A percentile compares a stretch with the other conserved stretches of the same genome.
Evolutionary conservation across 2,113 vertebrate genomes (phyloP).

Genomic region (Microcebus jonahi): DNA sequence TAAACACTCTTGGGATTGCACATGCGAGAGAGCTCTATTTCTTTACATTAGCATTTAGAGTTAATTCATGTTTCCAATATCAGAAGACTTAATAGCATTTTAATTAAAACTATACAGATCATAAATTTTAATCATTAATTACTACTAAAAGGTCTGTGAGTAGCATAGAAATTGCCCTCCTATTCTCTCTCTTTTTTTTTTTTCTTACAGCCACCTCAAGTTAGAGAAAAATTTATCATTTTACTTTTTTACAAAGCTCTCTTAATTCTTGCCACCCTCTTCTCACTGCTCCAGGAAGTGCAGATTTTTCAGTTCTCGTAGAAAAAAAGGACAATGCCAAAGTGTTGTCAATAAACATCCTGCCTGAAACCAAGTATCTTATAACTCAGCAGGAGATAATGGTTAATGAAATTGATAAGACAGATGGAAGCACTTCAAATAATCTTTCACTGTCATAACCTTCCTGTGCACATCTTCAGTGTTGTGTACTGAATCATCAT

Average conservation of each 20-base stretch:
- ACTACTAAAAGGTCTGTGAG: conserved; percentile 40
- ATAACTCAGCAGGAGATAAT: conserved; percentile 54
- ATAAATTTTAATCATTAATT: conserved; percentile 70
- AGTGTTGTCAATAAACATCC: conserved; percentile 51
- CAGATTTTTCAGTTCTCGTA: not conserved
- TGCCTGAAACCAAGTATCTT: not conserved
- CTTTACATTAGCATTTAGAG: conserved; percentile 43
- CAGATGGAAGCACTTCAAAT: conserved; percentile 35
- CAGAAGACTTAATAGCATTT: conserved; percentile 45
- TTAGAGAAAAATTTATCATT: not conserved
- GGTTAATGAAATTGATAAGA: conserved; percentile 62
- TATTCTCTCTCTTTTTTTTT: not conserved
- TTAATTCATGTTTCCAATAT: conserved; percentile 62
- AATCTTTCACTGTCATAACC: not conserved
- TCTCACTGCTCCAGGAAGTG: not conserved
- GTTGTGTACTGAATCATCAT: conserved; percentile 41
- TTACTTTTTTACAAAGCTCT: not conserved
- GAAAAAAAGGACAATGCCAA: not conserved
- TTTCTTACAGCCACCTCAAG: not conserved
- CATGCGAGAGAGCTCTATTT: not conserved
- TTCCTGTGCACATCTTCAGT: not conserved
- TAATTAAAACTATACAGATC: conserved; percentile 71
- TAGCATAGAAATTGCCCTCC: not conserved
- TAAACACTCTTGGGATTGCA: not conserved
- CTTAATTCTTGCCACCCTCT: conserved; percentile 8